A percentile compares a stretch with the other conserved stretches of the same genome.
phyloP scores from a whole-genome alignment of 2,888 invertebrate genomes.

The Chloromyia formosa region DNA sequence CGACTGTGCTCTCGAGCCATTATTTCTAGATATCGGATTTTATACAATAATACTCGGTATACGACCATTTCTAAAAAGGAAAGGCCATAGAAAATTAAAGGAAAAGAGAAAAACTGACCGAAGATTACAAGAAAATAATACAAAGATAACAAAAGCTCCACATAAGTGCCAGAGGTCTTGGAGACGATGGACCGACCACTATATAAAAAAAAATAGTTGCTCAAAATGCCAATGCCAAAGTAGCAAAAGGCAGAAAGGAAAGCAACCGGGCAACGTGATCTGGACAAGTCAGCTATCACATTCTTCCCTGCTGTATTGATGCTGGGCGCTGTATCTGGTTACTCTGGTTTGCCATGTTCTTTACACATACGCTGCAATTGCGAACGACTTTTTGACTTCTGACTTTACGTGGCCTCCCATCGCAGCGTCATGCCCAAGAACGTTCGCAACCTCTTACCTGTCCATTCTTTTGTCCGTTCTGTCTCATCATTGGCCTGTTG shows the following conservation, averaged over 20 bases:
- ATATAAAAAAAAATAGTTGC: conserved; percentile 30
- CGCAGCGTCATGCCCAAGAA: background rate
- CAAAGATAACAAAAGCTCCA: background rate
- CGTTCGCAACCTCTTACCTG: conserved; percentile 21
- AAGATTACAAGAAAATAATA: background rate
- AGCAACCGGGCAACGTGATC: conserved; percentile 51
- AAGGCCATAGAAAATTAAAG: conserved; percentile 36
- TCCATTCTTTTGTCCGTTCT: conserved; percentile 4
- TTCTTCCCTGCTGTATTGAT: conserved; percentile 50
- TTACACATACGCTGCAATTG: conserved; percentile 21
- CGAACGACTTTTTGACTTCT: conserved; percentile 53
- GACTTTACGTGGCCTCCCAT: conserved; percentile 50
- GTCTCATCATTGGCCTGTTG: conserved; percentile 1
- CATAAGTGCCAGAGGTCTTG: background rate
- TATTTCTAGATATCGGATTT: conserved; percentile 4
- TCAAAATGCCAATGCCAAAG: conserved; percentile 28
- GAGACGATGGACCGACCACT: background rate
- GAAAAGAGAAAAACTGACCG: background rate
- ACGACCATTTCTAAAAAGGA: conserved; percentile 38
- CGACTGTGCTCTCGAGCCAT: background rate
- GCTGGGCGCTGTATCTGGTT: conserved; percentile 17
- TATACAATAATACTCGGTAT: conserved; percentile 1
- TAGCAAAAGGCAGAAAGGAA: conserved; percentile 45
- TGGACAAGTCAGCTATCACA: conserved; percentile 53
- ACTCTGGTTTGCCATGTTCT: conserved; percentile 34